Percentiles rank a stretch among this genome's conserved stretches.
These are phyloP conservation scores for Actinemys pallida DNA, from an alignment of 2,113 vertebrate genomes.

Conservation along the genomic window DNA sequence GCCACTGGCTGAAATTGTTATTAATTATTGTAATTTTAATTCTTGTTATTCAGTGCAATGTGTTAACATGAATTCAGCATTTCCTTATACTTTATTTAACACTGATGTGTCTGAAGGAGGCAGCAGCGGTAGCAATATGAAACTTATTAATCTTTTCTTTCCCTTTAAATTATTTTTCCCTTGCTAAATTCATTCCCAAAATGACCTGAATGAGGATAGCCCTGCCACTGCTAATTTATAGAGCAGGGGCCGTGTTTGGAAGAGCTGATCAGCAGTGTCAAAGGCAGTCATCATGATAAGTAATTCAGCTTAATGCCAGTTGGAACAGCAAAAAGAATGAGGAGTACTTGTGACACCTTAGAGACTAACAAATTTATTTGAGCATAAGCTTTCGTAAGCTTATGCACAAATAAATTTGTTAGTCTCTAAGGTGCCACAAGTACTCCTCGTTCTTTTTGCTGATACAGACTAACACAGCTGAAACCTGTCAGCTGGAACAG, in stretches of 20 bases:
- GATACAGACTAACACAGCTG: too few species aligned
- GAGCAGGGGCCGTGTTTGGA: neutral
- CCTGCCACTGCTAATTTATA: constrained; percentile 7
- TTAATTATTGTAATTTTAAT: constrained; percentile 49
- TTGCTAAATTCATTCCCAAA: neutral
- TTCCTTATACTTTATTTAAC: constrained; percentile 2
- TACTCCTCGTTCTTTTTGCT: too few species aligned
- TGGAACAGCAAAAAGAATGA: neutral
- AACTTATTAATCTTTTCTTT: neutral
- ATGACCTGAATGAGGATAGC: neutral
- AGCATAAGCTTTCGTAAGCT: too few species aligned
- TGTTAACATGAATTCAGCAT: neutral
- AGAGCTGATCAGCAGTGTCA: neutral
- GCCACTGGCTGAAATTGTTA: constrained; percentile 37
- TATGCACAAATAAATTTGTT: too few species aligned
- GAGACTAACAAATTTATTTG: too few species aligned
- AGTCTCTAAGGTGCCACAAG: too few species aligned
- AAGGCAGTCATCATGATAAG: neutral
- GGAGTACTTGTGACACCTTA: too few species aligned
- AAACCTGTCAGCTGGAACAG: neutral
- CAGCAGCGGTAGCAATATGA: neutral
- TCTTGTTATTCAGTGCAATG: constrained; percentile 30
- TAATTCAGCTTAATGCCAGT: neutral
- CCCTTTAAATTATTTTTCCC: neutral
- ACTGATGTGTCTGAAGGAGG: neutral